Percentiles rank a stretch among this genome's conserved stretches.
phyloP scores from a whole-genome alignment of 2,888 invertebrate genomes.

The Hyposoter didymator region DNA sequence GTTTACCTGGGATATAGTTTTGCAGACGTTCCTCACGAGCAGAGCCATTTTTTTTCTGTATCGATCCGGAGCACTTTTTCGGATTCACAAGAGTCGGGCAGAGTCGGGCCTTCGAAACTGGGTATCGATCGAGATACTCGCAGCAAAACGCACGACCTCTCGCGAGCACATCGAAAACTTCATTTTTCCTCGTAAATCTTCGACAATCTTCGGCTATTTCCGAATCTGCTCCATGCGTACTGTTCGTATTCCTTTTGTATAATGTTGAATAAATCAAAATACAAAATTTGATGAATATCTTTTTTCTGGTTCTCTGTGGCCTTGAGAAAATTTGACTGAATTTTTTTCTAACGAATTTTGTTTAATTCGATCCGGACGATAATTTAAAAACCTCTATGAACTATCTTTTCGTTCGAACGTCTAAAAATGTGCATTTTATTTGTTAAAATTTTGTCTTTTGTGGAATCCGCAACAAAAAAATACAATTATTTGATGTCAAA shows the following conservation, averaged over 20 bases:
- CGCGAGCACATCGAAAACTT: conserved; percentile 14
- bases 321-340: too few species aligned
- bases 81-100: conserved; percentile 46
- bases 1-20: conserved; percentile 78
- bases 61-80: conserved; percentile 53
- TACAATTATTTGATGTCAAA: too few species aligned
- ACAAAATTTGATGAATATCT: too few species aligned
- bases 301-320: too few species aligned
- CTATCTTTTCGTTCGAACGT: too few species aligned
- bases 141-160: conserved; percentile 44
- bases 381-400: too few species aligned
- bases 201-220: conserved; percentile 22
- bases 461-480: too few species aligned
- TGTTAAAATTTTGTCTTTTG: too few species aligned
- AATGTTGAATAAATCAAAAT: too few species aligned
- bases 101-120: conserved; percentile 14
- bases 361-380: too few species aligned
- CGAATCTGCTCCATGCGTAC: conserved; percentile 1
- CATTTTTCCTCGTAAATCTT: conserved; percentile 18
- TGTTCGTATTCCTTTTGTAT: neutral
- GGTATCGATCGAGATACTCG: conserved; percentile 8
- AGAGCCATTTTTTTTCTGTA: conserved; percentile 79
- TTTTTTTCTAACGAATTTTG: too few species aligned
- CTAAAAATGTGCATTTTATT: too few species aligned
- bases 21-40: conserved; percentile 78